Percentiles rank a stretch among this genome's conserved stretches.
Conservation (phyloP, 2,888 invertebrate species). For the Mythimna loreyi region DNA sequence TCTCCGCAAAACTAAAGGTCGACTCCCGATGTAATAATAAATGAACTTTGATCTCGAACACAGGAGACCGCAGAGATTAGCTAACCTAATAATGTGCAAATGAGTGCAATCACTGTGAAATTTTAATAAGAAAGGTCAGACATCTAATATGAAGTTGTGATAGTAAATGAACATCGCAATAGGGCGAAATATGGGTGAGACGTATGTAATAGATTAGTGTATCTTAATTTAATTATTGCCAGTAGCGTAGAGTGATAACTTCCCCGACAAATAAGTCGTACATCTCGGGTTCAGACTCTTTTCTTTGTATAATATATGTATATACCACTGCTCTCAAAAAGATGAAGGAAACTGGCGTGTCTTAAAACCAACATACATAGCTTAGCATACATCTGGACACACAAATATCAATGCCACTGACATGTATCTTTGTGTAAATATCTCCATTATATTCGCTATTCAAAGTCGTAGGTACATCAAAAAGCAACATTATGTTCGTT, state of each 20-base stretch:
- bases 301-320: neutral
- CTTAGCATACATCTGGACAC: neutral
- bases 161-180: conserved; percentile 58
- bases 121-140: conserved; percentile 64
- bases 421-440: conserved; percentile 4
- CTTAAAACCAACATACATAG: too few relatives aligned
- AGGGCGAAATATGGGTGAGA: conserved; percentile 38
- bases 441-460: conserved; percentile 13
- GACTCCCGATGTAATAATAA: conserved; percentile 16
- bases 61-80: conserved; percentile 35
- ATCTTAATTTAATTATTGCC: conserved; percentile 23
- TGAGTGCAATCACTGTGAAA: conserved; percentile 59
- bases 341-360: too few relatives aligned
- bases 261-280: too few relatives aligned
- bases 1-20: conserved; percentile 18
- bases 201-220: conserved; percentile 34
- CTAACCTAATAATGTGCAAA: conserved; percentile 63
- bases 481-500: conserved; percentile 25
- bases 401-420: conserved; percentile 22
- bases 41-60: conserved; percentile 41
- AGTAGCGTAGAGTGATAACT: neutral
- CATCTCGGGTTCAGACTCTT: too few relatives aligned
- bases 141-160: conserved; percentile 48
- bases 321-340: too few relatives aligned
- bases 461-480: conserved; percentile 16